Percentiles rank a stretch among this genome's conserved stretches.
Conservation (phyloP, 2,797 vertebrate species). For the Paramormyrops hopkinsi region DNA sequence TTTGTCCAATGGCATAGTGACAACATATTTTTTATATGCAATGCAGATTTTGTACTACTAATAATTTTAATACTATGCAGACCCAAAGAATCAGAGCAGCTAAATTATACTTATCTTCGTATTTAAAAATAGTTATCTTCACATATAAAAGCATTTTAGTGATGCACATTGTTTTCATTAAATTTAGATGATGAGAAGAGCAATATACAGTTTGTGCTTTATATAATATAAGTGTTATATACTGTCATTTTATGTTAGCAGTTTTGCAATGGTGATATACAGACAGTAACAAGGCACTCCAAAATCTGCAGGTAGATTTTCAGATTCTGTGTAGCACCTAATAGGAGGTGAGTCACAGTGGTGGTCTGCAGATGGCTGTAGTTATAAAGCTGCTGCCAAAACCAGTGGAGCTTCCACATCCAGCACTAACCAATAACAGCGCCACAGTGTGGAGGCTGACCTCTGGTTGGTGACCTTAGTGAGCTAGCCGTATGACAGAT, state of each 20-base stretch:
- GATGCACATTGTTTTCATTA: background rate
- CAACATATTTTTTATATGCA: background rate
- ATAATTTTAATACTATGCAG: background rate
- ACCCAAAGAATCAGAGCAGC: background rate
- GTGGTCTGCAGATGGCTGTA: constrained; percentile 53
- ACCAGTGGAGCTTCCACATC: constrained; percentile 62
- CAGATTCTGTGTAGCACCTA: background rate
- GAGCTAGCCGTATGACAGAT: background rate
- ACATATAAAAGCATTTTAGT: background rate
- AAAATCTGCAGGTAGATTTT: background rate
- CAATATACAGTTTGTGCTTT: background rate
- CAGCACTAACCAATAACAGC: constrained; percentile 61
- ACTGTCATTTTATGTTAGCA: background rate
- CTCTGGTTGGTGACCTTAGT: constrained; percentile 59
- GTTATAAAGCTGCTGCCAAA: constrained; percentile 69
- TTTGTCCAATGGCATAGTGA: background rate
- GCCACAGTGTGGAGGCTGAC: constrained; percentile 65
- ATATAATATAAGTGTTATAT: background rate
- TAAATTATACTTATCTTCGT: background rate
- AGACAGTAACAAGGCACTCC: constrained; percentile 34
- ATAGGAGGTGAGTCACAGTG: constrained; percentile 36
- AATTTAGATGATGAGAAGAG: background rate
- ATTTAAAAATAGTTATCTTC: background rate
- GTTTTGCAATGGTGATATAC: constrained; percentile 27
- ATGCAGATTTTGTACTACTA: background rate